These are phyloP conservation scores for Megastigmus dorsalis DNA, from an alignment of 2,888 invertebrate species.

Conservation along the genomic window DNA sequence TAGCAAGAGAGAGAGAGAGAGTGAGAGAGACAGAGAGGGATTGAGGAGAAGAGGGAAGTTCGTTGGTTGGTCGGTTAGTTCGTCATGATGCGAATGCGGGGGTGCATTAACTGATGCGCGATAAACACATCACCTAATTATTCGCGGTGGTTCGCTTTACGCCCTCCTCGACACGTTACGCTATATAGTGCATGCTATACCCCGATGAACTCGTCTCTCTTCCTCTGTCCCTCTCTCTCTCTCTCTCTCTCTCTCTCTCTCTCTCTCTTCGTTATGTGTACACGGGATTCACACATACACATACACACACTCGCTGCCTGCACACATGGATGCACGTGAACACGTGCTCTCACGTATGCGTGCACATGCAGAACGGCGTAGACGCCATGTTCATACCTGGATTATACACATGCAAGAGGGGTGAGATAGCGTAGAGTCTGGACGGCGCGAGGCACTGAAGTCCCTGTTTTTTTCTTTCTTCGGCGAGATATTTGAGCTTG, in stretches of 20 bases:
- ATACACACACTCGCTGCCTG: not conserved
- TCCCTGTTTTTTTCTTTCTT: no score
- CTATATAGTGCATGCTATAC: not conserved
- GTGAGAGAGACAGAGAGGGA: no score
- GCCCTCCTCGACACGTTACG: conserved; percentile 36
- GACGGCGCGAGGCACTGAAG: no score
- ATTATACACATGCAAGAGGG: no score
- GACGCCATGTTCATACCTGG: no score
- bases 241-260: not conserved
- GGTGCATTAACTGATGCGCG: conserved; percentile 66
- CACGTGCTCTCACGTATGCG: not conserved
- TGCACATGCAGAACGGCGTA: no score
- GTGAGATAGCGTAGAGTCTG: no score
- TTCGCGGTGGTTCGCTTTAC: conserved; percentile 66
- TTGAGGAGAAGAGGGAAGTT: conserved; percentile 5
- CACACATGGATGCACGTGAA: conserved; percentile 8
- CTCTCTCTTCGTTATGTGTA: not conserved
- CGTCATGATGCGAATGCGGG: conserved; percentile 53
- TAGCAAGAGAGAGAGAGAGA: conserved; percentile 56
- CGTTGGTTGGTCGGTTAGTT: conserved; percentile 60
- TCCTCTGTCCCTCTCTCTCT: not conserved
- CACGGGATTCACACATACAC: not conserved
- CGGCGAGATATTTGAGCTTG: no score
- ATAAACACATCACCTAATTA: conserved; percentile 72
- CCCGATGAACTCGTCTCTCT: conserved; percentile 24